Evolutionary conservation across 92 coral and sea anemone species (phyloP).

Genomic region (Metridium senile): DNA sequence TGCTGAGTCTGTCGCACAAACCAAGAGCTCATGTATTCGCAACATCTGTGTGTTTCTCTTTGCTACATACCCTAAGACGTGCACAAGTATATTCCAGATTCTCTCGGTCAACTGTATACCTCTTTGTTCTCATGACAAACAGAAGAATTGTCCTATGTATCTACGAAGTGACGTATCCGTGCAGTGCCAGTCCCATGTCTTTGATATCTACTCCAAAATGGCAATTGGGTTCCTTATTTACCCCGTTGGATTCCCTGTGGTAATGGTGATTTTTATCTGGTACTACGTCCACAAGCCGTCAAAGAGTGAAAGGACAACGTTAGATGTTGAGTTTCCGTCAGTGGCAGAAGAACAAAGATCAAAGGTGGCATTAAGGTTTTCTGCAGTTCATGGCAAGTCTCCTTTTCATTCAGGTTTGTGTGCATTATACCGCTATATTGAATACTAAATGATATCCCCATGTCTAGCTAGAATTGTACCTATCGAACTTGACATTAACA

Average conservation of each 20-base stretch:
- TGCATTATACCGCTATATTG: too few relatives aligned
- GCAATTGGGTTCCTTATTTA: conserved; percentile 46
- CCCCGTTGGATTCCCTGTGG: conserved; percentile 60
- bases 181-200: conserved; percentile 25
- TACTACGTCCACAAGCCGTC: conserved; percentile 23
- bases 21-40: conserved; percentile 26
- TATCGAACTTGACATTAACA: too few relatives aligned
- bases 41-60: conserved; percentile 54
- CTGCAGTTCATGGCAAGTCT: neutral
- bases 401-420: conserved; percentile 14
- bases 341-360: neutral
- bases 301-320: neutral
- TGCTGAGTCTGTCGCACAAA: conserved; percentile 8
- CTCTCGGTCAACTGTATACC: conserved; percentile 49
- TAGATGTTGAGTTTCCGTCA: neutral
- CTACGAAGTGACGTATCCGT: conserved; percentile 54
- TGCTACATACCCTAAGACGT: conserved; percentile 55
- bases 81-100: conserved; percentile 54
- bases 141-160: conserved; percentile 22
- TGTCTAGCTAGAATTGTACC: too few relatives aligned
- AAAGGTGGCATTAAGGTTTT: neutral
- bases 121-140: conserved; percentile 6
- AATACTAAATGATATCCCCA: too few relatives aligned
- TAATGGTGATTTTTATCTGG: conserved; percentile 43
- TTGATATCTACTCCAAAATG: conserved; percentile 36